A percentile compares a stretch with the other conserved stretches of the same genome.
Conservation (phyloP, 2,888 invertebrate genomes). For the Drosophila pseudotakahashii region DNA sequence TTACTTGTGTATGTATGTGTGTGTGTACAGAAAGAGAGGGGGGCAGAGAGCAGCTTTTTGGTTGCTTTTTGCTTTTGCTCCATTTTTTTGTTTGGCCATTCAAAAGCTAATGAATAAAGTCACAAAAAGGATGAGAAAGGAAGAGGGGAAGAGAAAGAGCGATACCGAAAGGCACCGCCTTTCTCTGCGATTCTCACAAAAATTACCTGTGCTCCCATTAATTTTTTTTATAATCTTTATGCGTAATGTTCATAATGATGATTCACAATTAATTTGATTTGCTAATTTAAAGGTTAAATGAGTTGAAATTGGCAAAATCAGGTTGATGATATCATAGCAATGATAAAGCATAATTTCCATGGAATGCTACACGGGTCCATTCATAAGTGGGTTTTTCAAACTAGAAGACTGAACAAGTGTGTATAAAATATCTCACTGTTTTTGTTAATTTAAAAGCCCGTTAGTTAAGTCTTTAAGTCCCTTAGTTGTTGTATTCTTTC, state of each 20-base stretch:
- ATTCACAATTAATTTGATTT: conserved; percentile 15
- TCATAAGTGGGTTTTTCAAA: conserved; percentile 1
- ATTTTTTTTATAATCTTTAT: conserved; percentile 1
- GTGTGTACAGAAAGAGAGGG: background rate
- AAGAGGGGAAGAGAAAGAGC: background rate
- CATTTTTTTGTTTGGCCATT: background rate
- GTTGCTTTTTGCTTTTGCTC: background rate
- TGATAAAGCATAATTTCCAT: conserved; percentile 9
- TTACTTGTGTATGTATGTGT: conserved; percentile 11
- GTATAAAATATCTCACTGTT: too few relatives aligned
- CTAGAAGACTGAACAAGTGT: too few relatives aligned
- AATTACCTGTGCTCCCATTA: background rate
- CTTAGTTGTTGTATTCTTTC: background rate
- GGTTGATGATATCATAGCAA: conserved; percentile 24
- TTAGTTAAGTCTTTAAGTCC: too few relatives aligned
- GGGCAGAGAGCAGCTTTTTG: background rate
- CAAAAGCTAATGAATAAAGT: conserved; percentile 19
- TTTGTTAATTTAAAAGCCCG: background rate
- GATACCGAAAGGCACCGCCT: background rate
- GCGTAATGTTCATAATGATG: conserved; percentile 12
- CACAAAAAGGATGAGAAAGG: background rate
- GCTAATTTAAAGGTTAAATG: conserved; percentile 23
- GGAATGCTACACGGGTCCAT: background rate
- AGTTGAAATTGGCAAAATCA: conserved; percentile 7
- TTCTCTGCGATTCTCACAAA: conserved; percentile 16